Evolutionary conservation across 2,797 vertebrate genomes (phyloP).

Genomic region (Cercopithecus petaurista): DNA sequence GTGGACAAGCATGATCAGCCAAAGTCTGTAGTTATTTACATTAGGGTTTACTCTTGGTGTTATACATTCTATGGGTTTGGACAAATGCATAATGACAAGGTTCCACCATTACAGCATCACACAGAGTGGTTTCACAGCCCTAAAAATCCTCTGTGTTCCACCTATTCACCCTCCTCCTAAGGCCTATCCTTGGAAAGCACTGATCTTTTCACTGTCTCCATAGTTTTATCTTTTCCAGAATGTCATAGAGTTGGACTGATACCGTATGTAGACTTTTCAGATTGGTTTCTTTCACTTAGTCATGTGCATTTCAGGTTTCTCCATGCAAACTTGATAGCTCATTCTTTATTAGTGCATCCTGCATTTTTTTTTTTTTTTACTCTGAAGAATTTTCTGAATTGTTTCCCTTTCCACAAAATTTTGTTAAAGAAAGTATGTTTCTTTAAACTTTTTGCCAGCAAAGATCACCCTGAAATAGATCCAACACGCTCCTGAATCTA

Average conservation of each 20-base stretch:
- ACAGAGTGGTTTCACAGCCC: neutral
- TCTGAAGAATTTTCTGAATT: neutral
- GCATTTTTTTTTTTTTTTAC: neutral
- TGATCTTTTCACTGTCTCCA: neutral
- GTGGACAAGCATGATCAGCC: neutral
- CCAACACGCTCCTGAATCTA: neutral
- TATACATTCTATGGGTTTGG: neutral
- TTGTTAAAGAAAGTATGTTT: neutral
- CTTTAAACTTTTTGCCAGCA: neutral
- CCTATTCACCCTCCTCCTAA: neutral
- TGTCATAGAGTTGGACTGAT: neutral
- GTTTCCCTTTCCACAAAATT: neutral
- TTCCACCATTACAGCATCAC: neutral
- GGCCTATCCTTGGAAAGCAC: neutral
- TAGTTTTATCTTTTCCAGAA: neutral
- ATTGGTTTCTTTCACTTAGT: neutral
- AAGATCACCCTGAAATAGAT: neutral
- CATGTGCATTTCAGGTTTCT: neutral
- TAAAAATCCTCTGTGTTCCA: neutral
- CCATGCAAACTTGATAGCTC: neutral
- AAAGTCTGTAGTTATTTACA: neutral
- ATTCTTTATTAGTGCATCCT: neutral
- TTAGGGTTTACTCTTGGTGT: neutral
- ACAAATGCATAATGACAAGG: no score
- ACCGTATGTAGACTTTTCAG: accelerated